Evolutionary conservation across 2,113 vertebrate species (phyloP).

Genomic region (Xiphophorus couchianus): DNA sequence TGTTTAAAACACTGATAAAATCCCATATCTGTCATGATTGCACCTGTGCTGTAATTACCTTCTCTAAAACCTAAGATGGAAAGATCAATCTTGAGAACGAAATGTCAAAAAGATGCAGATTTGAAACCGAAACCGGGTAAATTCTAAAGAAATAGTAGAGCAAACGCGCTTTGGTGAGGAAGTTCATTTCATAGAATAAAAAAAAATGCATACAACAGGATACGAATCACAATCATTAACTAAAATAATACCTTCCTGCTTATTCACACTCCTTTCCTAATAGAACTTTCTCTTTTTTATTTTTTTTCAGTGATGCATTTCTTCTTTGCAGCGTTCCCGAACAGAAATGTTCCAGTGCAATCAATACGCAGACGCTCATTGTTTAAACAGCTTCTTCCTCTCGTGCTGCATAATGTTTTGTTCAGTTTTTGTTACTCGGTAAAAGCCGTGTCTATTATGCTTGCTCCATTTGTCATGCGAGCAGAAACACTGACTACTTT

Average conservation of each 20-base stretch:
- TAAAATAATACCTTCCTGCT: neutral
- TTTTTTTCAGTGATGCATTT: neutral
- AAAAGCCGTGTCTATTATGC: conserved; percentile 15
- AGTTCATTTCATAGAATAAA: too few species aligned
- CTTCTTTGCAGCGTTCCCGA: neutral
- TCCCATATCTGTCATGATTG: neutral
- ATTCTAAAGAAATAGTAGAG: neutral
- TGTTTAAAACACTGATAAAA: neutral
- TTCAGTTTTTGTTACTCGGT: conserved; percentile 15
- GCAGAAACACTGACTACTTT: conserved; percentile 9
- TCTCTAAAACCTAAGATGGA: too few species aligned
- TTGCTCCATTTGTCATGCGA: conserved; percentile 15
- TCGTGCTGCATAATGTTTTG: conserved; percentile 5
- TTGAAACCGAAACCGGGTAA: neutral
- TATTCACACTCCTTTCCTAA: neutral
- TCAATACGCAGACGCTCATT: neutral
- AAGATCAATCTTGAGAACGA: neutral
- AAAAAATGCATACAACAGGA: too few species aligned
- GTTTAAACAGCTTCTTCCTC: conserved; percentile 23
- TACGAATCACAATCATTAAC: neutral
- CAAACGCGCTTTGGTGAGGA: too few species aligned
- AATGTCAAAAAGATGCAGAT: neutral
- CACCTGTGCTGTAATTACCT: neutral
- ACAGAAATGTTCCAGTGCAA: conserved; percentile 12
- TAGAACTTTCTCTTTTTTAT: neutral